Base-by-base conservation (phyloP, 2,113 vertebrate species). In the Baryphthengus martii region DNA sequence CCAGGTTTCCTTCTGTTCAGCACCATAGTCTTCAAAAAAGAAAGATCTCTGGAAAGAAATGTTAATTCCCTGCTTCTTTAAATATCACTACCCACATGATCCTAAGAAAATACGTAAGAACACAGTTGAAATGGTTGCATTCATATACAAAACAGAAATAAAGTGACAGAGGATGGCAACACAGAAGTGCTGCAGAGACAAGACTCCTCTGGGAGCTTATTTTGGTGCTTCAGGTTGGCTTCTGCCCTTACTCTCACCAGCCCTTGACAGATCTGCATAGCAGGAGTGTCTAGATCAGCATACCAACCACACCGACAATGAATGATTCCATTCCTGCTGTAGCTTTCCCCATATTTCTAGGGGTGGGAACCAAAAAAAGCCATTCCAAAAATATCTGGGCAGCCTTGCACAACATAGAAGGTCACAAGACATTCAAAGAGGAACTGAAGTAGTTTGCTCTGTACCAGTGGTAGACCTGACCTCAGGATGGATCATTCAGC, bases 1-100 rank as follows among this genome's bases (percentile, higher is more conserved):
- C 24, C 40, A 78, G 44, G 28, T 72, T 81, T 82, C 66, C 84
- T 92, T 85, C 85, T 91, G 59, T 47, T 85, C 58, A 88, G 67
- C 29, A 85, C 18, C 29, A 56, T 47, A 52, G 35, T 77, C 33
- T 66, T 77, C 1, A 78, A 75, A 78, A 78, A 74, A n/a, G n/a
- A n/a, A 52, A 66, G 1, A 15, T 61, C 28, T 23, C 78, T 58
- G 19, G 21, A 33, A 91, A 96, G 28, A 92, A 87, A 55, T 17
- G 49, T 52, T 0, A 55, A 76, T 82, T 63, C 25, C 20, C 29
- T 83, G 59, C 58, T 94, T 89, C 58, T 47, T 50, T 95, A 79
- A 82, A 55, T 72, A 78, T 52, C 49, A 68, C 2, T 72, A 26
- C 16, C 31, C 79, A 14, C 5, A 28, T 3, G 5, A 89, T 11